Evolutionary conservation across 1,140 invertebrate species (phyloP), one percentile per base, ranked within the genome.

Genomic region (Hesperophylax magnus): DNA sequence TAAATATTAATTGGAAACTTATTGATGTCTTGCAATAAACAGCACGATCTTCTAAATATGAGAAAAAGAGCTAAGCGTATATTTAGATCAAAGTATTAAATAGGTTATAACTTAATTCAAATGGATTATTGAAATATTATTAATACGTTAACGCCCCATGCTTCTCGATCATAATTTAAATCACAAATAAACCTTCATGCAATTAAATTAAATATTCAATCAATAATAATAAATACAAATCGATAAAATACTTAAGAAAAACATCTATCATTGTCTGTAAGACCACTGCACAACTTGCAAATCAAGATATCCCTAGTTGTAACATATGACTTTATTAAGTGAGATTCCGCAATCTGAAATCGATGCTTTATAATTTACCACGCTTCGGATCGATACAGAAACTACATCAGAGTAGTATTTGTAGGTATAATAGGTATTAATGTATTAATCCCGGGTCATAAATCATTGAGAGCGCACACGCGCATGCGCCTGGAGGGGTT

Each of bases 271-370:
- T 61, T 11, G 14, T 61, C 18, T 61, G 24, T 3, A 67, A 7
- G 31, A 67, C 22, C 11, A 31, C 63, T 34, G 63, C 63, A 27
- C 2, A 24, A 24, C 58, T 60, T 24, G 58, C 24, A 58, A 58
- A 75, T 75, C 53, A 56, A 75, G 52, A 31, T 71, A 53, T 58
- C 63, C 27, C 1, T 56, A 34, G 47, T 53, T 39, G 18, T 60
- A 81, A 61, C 58, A 61, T 39, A 82, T 71, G 74, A 77, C 74
- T 82, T 78, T 82, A 82, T 80, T 79, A 82, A 56, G 61, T 71
- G 63, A 24, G 52, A 79, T 79, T 78, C n/a, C 54, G 27, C 34
- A 67, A 79, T 79, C 65, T 71, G 52, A 18, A 34, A 80, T 78
- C 81, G 81, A 79, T 65, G 76, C 65, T 65, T 71, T 78, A 82